phyloP scores from a whole-genome alignment of 1,140 invertebrate genomes.

The Colletes gigas region DNA sequence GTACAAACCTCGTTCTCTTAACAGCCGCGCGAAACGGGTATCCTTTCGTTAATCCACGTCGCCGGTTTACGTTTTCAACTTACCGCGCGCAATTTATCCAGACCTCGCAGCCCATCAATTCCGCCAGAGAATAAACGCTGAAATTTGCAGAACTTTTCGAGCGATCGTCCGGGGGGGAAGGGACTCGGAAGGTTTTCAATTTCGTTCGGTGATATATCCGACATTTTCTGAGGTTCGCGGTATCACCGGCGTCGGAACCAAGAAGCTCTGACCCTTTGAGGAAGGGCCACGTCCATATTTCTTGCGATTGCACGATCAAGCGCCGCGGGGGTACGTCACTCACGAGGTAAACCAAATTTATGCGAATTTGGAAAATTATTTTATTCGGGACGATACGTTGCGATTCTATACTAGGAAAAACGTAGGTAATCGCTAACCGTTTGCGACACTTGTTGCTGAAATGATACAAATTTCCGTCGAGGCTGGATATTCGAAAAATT shows the following conservation, averaged over 20 bases:
- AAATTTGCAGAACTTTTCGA: conserved; percentile 38
- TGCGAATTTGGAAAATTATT: neutral
- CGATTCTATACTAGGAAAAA: neutral
- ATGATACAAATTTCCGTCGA: neutral
- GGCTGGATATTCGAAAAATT: neutral
- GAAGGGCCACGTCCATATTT: neutral
- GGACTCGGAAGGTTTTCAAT: conserved; percentile 7
- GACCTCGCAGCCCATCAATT: conserved; percentile 2
- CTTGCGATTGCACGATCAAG: conserved; percentile 18
- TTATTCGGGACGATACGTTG: neutral
- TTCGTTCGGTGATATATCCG: conserved; percentile 29
- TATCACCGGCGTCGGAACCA: neutral
- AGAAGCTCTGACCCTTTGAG: conserved; percentile 5
- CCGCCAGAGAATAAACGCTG: conserved; percentile 27
- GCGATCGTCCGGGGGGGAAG: neutral
- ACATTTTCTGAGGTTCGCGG: conserved; percentile 12
- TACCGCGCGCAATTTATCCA: conserved; percentile 18
- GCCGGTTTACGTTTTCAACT: conserved; percentile 5
- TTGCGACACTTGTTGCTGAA: neutral
- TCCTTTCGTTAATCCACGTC: conserved; percentile 18
- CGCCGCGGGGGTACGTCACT: neutral
- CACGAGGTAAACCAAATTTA: neutral
- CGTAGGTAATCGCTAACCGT: neutral
- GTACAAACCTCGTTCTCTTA: neutral
- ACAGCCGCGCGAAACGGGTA: neutral